Evolutionary conservation across 2,797 vertebrate genomes (phyloP).

Genomic region (Gorsachius magnificus): DNA sequence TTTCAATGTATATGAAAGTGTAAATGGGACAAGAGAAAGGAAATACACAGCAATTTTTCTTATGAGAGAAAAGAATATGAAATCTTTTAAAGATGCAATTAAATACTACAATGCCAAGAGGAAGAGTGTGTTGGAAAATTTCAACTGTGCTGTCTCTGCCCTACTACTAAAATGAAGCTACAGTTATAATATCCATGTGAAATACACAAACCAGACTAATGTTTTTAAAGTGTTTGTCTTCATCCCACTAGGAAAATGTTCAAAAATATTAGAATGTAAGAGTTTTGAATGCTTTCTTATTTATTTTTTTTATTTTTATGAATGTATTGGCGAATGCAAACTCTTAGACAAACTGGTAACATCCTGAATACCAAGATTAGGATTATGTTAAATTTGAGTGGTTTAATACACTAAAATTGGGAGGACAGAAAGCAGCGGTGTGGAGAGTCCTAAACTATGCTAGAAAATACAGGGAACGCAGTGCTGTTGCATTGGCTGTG

Average conservation of each 20-base stretch:
- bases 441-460: background rate
- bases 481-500: background rate
- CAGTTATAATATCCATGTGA: background rate
- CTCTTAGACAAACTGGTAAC: background rate
- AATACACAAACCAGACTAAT: background rate
- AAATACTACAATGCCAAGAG: background rate
- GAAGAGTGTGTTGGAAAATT: background rate
- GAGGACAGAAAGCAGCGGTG: background rate
- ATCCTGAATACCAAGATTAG: background rate
- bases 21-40: background rate
- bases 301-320: background rate
- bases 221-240: background rate
- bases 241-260: background rate
- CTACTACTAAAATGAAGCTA: background rate
- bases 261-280: background rate
- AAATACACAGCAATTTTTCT: background rate
- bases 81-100: background rate
- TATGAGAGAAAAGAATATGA: background rate
- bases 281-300: background rate
- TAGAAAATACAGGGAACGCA: background rate
- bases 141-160: background rate
- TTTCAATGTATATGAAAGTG: background rate
- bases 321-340: background rate
- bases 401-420: background rate
- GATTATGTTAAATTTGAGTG: background rate